These are phyloP conservation scores for Nesoenas mayeri DNA, from an alignment of 2,113 vertebrate species.

Conservation along the genomic window DNA sequence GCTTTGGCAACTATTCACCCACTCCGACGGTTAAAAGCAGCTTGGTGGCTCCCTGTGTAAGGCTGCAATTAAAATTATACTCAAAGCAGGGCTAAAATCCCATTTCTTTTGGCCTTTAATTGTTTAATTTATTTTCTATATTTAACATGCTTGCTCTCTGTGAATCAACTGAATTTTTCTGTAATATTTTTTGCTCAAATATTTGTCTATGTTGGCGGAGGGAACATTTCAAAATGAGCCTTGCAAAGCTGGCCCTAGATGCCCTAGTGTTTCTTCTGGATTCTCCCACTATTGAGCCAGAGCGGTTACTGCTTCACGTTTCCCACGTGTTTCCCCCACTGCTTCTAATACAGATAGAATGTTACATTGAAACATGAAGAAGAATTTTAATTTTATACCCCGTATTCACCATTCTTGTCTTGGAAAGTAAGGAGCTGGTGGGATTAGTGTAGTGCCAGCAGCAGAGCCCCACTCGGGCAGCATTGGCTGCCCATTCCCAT, in stretches of 20 bases:
- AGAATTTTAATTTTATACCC: not conserved
- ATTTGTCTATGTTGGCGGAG: slow-evolving; percentile 1
- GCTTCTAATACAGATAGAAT: not conserved
- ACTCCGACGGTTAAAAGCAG: not conserved
- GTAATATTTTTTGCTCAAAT: slow-evolving; percentile 15
- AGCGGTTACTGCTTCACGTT: not conserved
- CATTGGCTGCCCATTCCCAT: not conserved
- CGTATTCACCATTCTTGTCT: not conserved
- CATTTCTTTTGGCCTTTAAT: slow-evolving; percentile 16
- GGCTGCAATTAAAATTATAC: not conserved
- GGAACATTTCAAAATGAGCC: slow-evolving; percentile 34
- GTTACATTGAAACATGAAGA: not conserved
- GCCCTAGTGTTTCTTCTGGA: not conserved
- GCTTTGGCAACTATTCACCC: not conserved
- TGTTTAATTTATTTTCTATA: slow-evolving; percentile 52
- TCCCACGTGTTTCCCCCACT: not conserved
- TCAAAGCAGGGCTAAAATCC: not conserved
- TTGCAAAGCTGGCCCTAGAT: not conserved
- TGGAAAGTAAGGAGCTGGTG: not conserved
- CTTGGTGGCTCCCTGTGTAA: not conserved
- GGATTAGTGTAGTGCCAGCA: not conserved
- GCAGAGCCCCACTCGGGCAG: not conserved
- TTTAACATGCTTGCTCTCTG: not conserved
- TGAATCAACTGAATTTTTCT: slow-evolving; percentile 36
- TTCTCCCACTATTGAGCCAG: not conserved